A percentile compares a stretch with the other conserved stretches of the same genome.
These are phyloP conservation scores for Rhabdophis nuchalis DNA, from an alignment of 2,797 vertebrate genomes.

Conservation along the genomic window DNA sequence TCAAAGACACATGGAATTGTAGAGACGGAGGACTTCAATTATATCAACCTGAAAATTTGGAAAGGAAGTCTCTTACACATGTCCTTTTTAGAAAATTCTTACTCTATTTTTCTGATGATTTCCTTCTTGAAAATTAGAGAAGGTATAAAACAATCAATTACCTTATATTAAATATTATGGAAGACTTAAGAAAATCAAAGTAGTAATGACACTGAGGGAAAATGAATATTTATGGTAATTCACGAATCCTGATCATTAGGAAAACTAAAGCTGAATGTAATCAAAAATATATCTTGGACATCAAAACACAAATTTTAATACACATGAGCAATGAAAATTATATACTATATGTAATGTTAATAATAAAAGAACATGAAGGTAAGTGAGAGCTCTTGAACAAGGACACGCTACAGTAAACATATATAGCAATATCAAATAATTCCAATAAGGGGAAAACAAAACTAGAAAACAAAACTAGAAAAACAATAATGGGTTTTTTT, in stretches of 20 bases:
- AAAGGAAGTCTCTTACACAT: neutral
- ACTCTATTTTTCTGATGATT: neutral
- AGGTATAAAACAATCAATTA: neutral
- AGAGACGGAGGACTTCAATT: neutral
- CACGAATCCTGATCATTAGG: neutral
- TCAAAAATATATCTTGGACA: neutral
- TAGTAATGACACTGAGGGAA: neutral
- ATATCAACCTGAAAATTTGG: neutral
- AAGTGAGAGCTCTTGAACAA: neutral
- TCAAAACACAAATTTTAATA: neutral
- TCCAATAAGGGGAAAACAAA: neutral
- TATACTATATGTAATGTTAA: neutral
- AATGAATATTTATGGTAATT: neutral
- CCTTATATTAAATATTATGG: neutral
- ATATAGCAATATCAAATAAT: neutral
- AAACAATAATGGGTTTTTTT: neutral
- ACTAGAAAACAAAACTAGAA: neutral
- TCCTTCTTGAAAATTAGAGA: neutral
- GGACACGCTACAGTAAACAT: neutral
- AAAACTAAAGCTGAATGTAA: neutral
- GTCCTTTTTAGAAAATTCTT: neutral
- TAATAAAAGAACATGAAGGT: neutral
- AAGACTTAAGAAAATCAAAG: neutral
- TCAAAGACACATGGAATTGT: neutral
- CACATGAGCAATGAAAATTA: neutral